phyloP scores from a whole-genome alignment of 2,888 invertebrate genomes.

The Euplexia lucipara region DNA sequence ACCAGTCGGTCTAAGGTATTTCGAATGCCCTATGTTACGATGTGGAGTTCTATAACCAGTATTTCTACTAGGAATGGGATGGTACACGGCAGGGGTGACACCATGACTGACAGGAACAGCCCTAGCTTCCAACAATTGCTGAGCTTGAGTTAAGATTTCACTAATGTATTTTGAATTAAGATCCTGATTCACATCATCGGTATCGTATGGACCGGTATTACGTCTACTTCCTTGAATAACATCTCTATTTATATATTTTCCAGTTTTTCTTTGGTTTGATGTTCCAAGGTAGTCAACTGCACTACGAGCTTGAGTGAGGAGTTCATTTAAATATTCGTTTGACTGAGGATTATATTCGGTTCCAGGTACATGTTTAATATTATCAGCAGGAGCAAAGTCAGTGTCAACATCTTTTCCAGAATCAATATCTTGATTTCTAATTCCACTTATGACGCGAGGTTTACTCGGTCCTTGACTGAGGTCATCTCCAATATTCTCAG shows the following conservation, averaged over 20 bases:
- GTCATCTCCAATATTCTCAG: neutral
- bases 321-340: neutral
- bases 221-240: neutral
- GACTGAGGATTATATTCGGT: neutral
- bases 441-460: neutral
- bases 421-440: neutral
- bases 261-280: neutral
- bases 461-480: neutral
- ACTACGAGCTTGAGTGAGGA: neutral
- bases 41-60: neutral
- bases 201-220: neutral
- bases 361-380: neutral
- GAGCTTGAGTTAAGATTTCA: constrained; percentile 2
- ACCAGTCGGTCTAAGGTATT: neutral
- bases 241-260: neutral
- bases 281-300: neutral
- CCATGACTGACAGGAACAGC: neutral
- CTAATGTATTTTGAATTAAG: constrained; percentile 4
- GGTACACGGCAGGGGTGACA: neutral
- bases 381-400: neutral
- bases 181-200: neutral
- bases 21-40: neutral
- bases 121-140: constrained; percentile 6
- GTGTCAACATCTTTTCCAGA: neutral
- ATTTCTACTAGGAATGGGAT: neutral